Percentiles rank a stretch among this genome's conserved stretches.
Conservation (phyloP, 2,113 vertebrate genomes). For the Tragelaphus strepsiceros region DNA sequence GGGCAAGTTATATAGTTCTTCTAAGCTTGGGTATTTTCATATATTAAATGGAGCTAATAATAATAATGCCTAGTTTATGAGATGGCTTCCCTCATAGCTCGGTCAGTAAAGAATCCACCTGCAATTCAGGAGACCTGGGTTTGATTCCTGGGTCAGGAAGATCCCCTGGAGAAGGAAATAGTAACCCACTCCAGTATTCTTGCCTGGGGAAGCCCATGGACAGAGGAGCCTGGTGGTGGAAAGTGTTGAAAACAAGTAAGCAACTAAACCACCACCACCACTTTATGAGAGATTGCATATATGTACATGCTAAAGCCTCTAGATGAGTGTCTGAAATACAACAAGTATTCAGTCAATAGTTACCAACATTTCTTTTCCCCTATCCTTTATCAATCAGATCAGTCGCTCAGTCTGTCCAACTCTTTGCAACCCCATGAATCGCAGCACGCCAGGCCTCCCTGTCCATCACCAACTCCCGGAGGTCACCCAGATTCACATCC, state of each 20-base stretch:
- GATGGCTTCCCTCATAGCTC: not conserved
- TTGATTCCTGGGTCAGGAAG: not conserved
- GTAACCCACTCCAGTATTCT: not conserved
- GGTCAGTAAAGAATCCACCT: not conserved
- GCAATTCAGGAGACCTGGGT: not conserved
- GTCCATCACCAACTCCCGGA: no score
- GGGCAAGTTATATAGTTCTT: not conserved
- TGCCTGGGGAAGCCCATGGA: not conserved
- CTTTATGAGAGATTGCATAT: not conserved
- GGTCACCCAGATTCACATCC: no score
- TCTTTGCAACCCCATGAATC: no score
- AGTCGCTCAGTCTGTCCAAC: no score
- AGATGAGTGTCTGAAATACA: not conserved
- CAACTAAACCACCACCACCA: not conserved
- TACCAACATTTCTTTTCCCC: not conserved
- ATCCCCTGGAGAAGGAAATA: not conserved
- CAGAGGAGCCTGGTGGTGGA: not conserved
- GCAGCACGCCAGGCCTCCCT: no score
- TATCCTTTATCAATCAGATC: not conserved
- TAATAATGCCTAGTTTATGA: not conserved
- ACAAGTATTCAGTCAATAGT: not conserved
- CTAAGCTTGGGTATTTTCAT: not conserved
- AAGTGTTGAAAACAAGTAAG: not conserved
- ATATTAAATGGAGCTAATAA: not conserved
- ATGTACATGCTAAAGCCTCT: not conserved